phyloP scores from a whole-genome alignment of 2,113 vertebrate genomes.

The Hystrix cristata region DNA sequence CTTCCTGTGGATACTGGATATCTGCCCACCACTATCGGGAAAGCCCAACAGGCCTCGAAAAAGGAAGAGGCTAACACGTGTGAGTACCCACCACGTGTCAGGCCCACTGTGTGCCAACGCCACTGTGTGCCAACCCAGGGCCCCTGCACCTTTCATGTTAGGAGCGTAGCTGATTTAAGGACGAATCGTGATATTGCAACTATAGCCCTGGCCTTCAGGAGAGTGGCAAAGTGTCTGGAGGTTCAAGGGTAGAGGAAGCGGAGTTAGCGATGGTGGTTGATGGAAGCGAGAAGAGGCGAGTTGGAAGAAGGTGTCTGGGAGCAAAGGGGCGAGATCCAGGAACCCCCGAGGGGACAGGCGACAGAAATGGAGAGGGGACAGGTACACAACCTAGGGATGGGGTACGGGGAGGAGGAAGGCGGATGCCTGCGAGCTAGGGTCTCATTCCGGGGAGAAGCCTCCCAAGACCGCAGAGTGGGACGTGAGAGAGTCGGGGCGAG shows the following conservation, averaged over 20 bases:
- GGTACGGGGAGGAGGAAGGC: neutral
- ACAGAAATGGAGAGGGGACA: neutral
- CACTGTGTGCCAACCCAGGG: neutral
- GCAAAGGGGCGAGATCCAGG: neutral
- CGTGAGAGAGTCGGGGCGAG: neutral
- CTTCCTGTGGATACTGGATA: neutral
- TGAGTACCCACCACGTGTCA: neutral
- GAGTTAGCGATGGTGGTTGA: neutral
- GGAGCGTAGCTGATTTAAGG: neutral
- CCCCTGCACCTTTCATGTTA: neutral
- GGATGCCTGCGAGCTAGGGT: neutral
- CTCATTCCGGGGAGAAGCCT: neutral
- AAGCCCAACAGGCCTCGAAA: neutral
- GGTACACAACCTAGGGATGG: neutral
- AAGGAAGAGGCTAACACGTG: neutral
- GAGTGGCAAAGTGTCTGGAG: neutral
- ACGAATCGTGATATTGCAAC: neutral
- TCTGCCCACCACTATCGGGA: neutral
- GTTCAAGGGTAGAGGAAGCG: neutral
- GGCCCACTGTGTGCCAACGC: slow-evolving; percentile 25
- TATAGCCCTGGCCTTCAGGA: neutral
- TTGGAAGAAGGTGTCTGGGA: neutral
- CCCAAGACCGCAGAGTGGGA: neutral
- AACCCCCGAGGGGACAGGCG: too few relatives aligned
- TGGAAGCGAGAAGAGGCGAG: neutral